Conservation (phyloP, 1,140 invertebrate genomes). For the Neelides sp. region DNA sequence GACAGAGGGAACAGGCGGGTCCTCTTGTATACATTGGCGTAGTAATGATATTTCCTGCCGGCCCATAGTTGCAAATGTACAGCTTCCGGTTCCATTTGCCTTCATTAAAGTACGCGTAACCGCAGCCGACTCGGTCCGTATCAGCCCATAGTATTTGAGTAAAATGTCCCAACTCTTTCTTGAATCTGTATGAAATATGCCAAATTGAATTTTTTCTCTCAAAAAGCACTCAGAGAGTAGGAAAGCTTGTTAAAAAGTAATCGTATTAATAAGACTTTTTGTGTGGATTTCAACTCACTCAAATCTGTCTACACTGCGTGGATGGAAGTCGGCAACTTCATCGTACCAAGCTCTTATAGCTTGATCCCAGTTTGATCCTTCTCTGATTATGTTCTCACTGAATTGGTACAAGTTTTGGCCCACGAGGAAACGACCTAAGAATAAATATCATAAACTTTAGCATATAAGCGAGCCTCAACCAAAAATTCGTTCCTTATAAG, state of each 20-base stretch:
- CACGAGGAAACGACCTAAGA: conserved; percentile 59
- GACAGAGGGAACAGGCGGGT: conserved; percentile 34
- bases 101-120: conserved; percentile 61
- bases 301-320: conserved; percentile 25
- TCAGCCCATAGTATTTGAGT: conserved; percentile 60
- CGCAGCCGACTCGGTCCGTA: conserved; percentile 63
- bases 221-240: conserved; percentile 3
- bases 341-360: conserved; percentile 33
- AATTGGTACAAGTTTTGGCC: conserved; percentile 52
- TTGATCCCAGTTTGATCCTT: conserved; percentile 30
- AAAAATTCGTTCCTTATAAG: no score
- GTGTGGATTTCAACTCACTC: conserved; percentile 23
- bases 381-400: conserved; percentile 28
- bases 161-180: conserved; percentile 37
- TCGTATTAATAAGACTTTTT: no score
- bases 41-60: conserved; percentile 39
- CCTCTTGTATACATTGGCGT: conserved; percentile 34
- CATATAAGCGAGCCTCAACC: no score
- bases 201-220: conserved; percentile 1
- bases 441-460: no score
- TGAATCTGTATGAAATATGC: conserved; percentile 21
- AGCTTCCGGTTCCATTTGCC: conserved; percentile 44
- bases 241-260: no score
- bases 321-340: conserved; percentile 32
- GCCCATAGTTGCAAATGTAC: conserved; percentile 75